phyloP scores from a whole-genome alignment of 2,888 invertebrate genomes.

The Muschampia plurimacula region DNA sequence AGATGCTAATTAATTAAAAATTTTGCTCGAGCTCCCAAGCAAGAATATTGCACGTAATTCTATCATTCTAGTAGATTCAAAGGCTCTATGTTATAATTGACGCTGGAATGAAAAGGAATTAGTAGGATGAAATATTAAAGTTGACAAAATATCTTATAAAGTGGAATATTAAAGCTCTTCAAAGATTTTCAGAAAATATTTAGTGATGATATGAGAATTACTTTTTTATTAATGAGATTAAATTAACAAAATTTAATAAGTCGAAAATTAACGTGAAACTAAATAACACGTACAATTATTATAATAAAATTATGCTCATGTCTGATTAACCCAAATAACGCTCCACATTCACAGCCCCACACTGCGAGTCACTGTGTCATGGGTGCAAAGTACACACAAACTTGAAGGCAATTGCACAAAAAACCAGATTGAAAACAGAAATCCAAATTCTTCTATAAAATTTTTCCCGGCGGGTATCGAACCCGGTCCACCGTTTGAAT shows the following conservation, averaged over 20 bases:
- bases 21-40: constrained; percentile 36
- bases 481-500: no score
- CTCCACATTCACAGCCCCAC: no score
- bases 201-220: neutral
- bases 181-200: neutral
- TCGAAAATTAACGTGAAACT: neutral
- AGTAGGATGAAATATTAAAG: constrained; percentile 19
- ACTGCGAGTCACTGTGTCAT: no score
- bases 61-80: constrained; percentile 24
- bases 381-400: no score
- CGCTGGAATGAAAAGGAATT: constrained; percentile 19
- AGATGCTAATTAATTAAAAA: constrained; percentile 72
- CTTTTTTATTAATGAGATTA: neutral
- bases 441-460: no score
- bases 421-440: no score
- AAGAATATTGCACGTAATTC: constrained; percentile 32
- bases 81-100: constrained; percentile 20
- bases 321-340: no score
- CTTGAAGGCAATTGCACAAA: no score
- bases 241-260: neutral
- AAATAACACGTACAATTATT: neutral
- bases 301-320: no score
- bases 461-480: no score
- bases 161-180: neutral
- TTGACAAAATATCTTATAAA: neutral